A percentile compares a stretch with the other conserved stretches of the same genome.
Conservation (phyloP, 1,140 invertebrate species). For the Dendroctonus valens region DNA sequence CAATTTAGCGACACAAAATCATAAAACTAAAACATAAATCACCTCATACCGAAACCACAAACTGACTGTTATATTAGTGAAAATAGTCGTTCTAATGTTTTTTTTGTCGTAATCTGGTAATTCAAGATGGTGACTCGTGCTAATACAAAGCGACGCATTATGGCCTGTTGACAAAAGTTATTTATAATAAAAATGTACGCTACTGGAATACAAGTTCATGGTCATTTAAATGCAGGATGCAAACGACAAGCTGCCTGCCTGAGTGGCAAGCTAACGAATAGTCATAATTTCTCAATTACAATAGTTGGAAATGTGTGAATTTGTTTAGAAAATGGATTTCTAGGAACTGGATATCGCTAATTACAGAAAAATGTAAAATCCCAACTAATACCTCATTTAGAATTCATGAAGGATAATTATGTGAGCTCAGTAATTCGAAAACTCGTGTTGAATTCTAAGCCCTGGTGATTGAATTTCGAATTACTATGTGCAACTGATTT, state of each 20-base stretch:
- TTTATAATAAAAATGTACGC: conserved; percentile 28
- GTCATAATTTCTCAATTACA: too few species aligned
- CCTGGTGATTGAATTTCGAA: too few species aligned
- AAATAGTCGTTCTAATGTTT: conserved; percentile 21
- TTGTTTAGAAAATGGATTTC: too few species aligned
- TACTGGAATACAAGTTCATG: conserved; percentile 15
- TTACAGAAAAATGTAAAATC: too few species aligned
- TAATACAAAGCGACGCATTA: conserved; percentile 24
- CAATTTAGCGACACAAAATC: conserved; percentile 2
- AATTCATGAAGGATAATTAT: too few species aligned
- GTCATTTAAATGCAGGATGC: conserved; percentile 8
- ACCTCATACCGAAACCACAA: conserved; percentile 3
- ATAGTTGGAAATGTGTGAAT: too few species aligned
- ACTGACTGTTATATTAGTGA: conserved; percentile 14
- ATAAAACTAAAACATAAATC: conserved; percentile 8
- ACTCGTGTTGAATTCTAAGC: too few species aligned
- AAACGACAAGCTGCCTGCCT: not conserved
- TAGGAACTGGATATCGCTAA: too few species aligned
- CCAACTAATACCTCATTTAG: too few species aligned
- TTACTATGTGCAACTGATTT: too few species aligned
- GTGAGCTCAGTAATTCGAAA: too few species aligned
- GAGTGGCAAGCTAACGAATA: too few species aligned
- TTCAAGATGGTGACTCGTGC: conserved; percentile 19
- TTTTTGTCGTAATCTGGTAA: conserved; percentile 24
- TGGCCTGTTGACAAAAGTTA: conserved; percentile 21